A percentile compares a stretch with the other conserved stretches of the same genome.
These are phyloP conservation scores for Arvicanthis niloticus DNA, from an alignment of 2,113 vertebrate species.

Conservation along the genomic window DNA sequence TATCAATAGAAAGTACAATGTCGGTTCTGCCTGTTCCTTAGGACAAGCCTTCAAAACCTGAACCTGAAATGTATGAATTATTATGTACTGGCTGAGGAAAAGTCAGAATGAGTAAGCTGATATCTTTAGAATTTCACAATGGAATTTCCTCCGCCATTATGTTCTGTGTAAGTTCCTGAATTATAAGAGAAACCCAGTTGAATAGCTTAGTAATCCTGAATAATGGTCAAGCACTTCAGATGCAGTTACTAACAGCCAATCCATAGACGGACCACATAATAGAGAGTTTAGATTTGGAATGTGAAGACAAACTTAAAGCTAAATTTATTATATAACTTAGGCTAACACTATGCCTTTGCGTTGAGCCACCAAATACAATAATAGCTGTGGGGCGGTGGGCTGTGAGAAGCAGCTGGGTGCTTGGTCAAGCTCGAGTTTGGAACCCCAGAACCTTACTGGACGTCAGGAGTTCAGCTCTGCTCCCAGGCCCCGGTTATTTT, in stretches of 20 bases:
- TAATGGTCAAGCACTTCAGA: not conserved
- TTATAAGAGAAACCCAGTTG: not conserved
- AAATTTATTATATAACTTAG: not conserved
- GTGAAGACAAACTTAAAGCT: not conserved
- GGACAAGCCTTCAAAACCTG: conserved; percentile 5
- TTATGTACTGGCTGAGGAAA: not conserved
- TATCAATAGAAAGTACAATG: not conserved
- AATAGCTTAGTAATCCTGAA: conserved; percentile 7
- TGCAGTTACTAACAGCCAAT: not conserved
- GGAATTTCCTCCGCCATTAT: not conserved
- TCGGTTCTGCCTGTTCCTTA: not conserved
- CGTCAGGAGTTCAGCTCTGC: no score
- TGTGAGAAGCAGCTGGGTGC: no score
- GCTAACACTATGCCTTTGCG: not conserved
- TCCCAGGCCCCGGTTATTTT: no score
- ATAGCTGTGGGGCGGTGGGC: no score
- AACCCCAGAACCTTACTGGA: no score
- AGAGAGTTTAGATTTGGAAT: not conserved
- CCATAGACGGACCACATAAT: not conserved
- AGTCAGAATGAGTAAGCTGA: not conserved
- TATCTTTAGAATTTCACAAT: not conserved
- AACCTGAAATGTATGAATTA: conserved; percentile 12
- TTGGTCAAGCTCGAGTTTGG: no score
- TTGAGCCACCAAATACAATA: not conserved
- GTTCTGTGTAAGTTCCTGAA: not conserved